These are phyloP conservation scores for Lepetodrilus schrolli DNA, from an alignment of 2,888 invertebrate species.

Conservation along the genomic window DNA sequence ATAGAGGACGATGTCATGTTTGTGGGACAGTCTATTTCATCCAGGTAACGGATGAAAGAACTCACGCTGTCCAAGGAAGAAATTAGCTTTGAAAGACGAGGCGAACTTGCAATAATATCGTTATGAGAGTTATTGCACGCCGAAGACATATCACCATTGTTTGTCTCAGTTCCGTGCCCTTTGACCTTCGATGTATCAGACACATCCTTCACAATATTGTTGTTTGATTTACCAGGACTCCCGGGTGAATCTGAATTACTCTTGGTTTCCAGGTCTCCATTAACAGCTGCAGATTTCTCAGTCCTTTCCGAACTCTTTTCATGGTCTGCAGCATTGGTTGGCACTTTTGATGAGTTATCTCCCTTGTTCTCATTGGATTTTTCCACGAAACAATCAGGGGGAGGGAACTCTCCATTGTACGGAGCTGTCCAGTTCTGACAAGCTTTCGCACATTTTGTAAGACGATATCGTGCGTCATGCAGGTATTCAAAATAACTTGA, in stretches of 20 bases:
- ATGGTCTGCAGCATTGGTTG: no score
- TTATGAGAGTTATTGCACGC: conserved; percentile 21
- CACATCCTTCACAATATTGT: not conserved
- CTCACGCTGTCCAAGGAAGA: conserved; percentile 48
- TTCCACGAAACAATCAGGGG: conserved; percentile 55
- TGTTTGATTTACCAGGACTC: no score
- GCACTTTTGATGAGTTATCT: no score
- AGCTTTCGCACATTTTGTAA: conserved; percentile 84
- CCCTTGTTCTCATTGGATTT: not conserved
- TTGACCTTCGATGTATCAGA: not conserved
- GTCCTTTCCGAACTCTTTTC: not conserved
- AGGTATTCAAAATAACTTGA: conserved; percentile 80
- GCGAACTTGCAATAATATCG: not conserved
- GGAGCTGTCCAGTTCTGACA: conserved; percentile 86
- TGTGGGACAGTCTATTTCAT: conserved; percentile 55
- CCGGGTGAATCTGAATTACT: not conserved
- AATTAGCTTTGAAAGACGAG: conserved; percentile 38
- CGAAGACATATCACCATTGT: not conserved
- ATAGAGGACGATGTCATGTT: conserved; percentile 49
- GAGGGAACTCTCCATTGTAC: conserved; percentile 82
- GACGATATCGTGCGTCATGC: conserved; percentile 87
- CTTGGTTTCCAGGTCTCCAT: not conserved
- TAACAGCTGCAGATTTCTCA: not conserved
- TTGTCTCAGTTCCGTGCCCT: no score
- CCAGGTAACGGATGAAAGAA: conserved; percentile 63